Evolutionary conservation across 2,797 vertebrate species (phyloP).

Genomic region (Graptemys geographica): DNA sequence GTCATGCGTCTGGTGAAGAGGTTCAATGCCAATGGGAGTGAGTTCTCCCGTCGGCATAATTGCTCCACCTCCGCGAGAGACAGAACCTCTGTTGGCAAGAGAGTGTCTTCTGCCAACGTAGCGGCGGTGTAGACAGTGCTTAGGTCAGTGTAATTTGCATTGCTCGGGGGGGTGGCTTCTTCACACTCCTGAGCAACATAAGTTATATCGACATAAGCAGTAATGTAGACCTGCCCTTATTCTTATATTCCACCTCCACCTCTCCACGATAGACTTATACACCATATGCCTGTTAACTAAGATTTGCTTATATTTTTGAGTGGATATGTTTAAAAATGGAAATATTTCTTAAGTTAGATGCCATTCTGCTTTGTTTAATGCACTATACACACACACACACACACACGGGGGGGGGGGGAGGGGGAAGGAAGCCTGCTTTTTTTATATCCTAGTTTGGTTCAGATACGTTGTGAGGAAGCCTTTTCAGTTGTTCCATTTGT

Average conservation of each 20-base stretch:
- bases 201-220: no score
- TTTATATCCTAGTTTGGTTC: background rate
- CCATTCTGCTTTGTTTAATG: background rate
- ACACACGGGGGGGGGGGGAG: accelerated
- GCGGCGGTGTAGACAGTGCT: no score
- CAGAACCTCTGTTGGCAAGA: no score
- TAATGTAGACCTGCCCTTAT: background rate
- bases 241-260: background rate
- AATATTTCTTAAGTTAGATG: background rate
- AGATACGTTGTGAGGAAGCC: background rate
- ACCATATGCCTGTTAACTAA: background rate
- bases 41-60: no score
- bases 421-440: background rate
- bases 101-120: no score
- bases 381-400: background rate
- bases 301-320: background rate
- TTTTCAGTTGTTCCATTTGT: background rate
- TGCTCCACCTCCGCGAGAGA: no score
- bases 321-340: background rate
- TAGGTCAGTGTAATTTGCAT: no score
- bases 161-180: no score
- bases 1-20: no score
- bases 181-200: no score
- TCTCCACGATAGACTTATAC: background rate
- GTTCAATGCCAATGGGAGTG: no score